These are phyloP conservation scores for Grapholita molesta DNA, from an alignment of 1,140 invertebrate species.

Conservation along the genomic window DNA sequence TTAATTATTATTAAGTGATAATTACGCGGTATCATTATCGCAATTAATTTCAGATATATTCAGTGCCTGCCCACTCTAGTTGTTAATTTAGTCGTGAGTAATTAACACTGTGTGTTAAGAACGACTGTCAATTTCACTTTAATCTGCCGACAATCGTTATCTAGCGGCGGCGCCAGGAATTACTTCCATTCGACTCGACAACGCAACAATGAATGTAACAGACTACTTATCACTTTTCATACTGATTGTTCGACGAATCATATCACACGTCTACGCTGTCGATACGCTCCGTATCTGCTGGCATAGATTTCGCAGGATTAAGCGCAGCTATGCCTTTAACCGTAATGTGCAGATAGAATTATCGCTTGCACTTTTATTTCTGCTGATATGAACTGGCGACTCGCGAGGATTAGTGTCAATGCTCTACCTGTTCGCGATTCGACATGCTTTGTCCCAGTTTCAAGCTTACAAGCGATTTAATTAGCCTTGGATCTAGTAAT, in stretches of 20 bases:
- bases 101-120: not conserved
- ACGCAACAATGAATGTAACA: slow-evolving; percentile 4
- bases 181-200: not conserved
- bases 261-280: slow-evolving; percentile 26
- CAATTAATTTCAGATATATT: not conserved
- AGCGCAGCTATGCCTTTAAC: slow-evolving; percentile 45
- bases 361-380: slow-evolving; percentile 43
- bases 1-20: not conserved
- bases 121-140: not conserved
- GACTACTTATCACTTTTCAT: slow-evolving; percentile 6
- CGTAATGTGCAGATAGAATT: slow-evolving; percentile 50
- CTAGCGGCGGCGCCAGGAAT: not conserved
- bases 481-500: slow-evolving; percentile 15
- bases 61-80: not conserved
- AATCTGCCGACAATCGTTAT: not conserved
- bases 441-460: slow-evolving; percentile 9
- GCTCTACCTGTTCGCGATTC: slow-evolving; percentile 14
- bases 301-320: slow-evolving; percentile 47
- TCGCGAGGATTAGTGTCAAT: slow-evolving; percentile 32
- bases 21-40: not conserved
- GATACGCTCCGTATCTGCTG: slow-evolving; percentile 35
- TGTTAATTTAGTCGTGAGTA: not conserved
- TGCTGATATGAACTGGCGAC: slow-evolving; percentile 25
- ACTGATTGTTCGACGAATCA: not conserved
- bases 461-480: not conserved